Evolutionary conservation across 2,888 invertebrate species (phyloP).

Genomic region (Pediacus dermestoides): DNA sequence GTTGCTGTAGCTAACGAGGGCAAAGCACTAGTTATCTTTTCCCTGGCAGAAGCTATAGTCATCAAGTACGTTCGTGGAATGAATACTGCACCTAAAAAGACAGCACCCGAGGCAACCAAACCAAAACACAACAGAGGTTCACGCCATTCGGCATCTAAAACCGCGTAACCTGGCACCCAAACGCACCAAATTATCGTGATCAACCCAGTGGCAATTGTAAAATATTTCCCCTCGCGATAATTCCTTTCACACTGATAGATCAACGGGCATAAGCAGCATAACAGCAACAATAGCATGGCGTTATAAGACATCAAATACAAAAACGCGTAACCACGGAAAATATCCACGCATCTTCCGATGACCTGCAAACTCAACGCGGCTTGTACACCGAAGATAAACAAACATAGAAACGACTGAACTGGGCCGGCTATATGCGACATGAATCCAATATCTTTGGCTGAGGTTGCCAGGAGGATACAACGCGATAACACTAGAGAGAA

Average conservation of each 20-base stretch:
- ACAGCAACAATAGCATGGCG: conserved; percentile 56
- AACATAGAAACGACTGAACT: conserved; percentile 61
- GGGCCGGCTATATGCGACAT: conserved; percentile 69
- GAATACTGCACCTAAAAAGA: conserved; percentile 61
- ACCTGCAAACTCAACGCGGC: conserved; percentile 54
- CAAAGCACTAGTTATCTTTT: conserved; percentile 56
- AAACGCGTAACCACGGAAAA: conserved; percentile 52
- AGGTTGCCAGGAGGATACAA: conserved; percentile 62
- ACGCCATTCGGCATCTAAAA: conserved; percentile 53
- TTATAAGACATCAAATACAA: conserved; percentile 59
- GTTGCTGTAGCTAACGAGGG: conserved; percentile 50
- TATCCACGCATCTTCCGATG: conserved; percentile 50
- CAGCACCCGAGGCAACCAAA: conserved; percentile 60
- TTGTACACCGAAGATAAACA: conserved; percentile 63
- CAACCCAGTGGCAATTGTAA: conserved; percentile 55
- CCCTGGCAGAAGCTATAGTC: conserved; percentile 60
- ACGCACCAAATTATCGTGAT: conserved; percentile 58
- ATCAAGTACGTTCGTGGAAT: conserved; percentile 68
- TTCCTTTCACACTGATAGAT: conserved; percentile 63
- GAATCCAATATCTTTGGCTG: conserved; percentile 63
- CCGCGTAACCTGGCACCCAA: conserved; percentile 57
- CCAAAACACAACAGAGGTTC: conserved; percentile 62
- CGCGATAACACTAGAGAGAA: conserved; percentile 64
- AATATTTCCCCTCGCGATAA: conserved; percentile 63
- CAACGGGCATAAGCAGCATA: conserved; percentile 59